Conservation (phyloP, 2,797 vertebrate genomes). For the Sparidentex hasta region DNA sequence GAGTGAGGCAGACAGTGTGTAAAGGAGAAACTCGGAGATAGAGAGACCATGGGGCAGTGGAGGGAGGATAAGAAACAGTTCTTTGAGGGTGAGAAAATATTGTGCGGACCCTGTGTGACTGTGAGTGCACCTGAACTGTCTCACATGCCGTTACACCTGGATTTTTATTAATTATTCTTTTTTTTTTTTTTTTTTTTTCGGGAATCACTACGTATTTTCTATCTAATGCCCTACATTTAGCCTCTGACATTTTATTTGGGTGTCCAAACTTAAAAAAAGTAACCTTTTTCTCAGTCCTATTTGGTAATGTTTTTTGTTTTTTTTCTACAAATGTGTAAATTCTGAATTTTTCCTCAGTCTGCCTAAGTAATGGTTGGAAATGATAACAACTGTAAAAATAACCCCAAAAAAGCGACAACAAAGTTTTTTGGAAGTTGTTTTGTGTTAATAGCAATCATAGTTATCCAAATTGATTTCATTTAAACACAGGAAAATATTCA, state of each 20-base stretch:
- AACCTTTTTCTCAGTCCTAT: no score
- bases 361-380: neutral
- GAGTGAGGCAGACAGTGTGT: constrained; percentile 43
- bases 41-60: constrained; percentile 23
- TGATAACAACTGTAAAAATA: no score
- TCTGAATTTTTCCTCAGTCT: neutral
- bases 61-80: constrained; percentile 37
- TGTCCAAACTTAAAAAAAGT: no score
- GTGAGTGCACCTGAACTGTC: neutral
- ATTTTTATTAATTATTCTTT: no score
- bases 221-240: neutral
- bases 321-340: neutral
- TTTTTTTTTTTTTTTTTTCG: neutral
- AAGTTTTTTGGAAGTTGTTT: neutral
- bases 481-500: neutral
- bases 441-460: neutral
- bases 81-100: constrained; percentile 35
- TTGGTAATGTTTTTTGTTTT: no score
- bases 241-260: neutral
- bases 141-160: neutral
- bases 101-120: neutral
- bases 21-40: constrained; percentile 30
- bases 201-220: neutral
- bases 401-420: no score
- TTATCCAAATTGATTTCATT: neutral